Conservation (phyloP, 2,797 vertebrate species). For the Hypotaenidia philippensis region DNA sequence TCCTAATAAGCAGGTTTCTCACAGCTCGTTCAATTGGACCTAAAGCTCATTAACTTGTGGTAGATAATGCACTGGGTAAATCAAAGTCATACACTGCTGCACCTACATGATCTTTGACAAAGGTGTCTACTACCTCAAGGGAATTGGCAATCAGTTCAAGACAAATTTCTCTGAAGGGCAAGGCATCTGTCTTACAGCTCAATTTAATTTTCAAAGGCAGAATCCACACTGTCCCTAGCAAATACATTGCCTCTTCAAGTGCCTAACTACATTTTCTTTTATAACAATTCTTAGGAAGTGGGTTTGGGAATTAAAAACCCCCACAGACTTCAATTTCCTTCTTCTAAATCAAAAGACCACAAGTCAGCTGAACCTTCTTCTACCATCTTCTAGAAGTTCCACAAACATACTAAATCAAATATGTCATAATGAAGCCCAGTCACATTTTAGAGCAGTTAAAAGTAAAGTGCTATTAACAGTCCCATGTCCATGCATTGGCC, state of each 20-base stretch:
- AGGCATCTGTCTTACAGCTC: neutral
- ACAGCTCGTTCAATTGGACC: neutral
- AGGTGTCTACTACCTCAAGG: neutral
- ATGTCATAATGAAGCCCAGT: neutral
- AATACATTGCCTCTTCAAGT: neutral
- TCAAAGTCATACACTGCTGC: neutral
- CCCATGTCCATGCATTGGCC: neutral
- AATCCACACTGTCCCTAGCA: neutral
- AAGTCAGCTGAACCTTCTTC: neutral
- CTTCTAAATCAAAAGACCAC: neutral
- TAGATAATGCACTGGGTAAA: neutral
- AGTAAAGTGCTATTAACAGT: neutral
- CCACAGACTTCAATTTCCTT: neutral
- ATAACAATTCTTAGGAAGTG: neutral
- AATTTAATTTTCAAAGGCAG: neutral
- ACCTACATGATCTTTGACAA: neutral
- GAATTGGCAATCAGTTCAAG: neutral
- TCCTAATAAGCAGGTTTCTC: neutral
- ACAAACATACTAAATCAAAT: neutral
- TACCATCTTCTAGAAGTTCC: neutral
- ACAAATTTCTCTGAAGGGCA: neutral
- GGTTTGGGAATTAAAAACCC: neutral
- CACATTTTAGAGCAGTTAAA: neutral
- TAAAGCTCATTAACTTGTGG: neutral
- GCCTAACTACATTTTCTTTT: neutral